phyloP scores from a whole-genome alignment of 2,888 invertebrate species.

The Brachyopa scutellaris region DNA sequence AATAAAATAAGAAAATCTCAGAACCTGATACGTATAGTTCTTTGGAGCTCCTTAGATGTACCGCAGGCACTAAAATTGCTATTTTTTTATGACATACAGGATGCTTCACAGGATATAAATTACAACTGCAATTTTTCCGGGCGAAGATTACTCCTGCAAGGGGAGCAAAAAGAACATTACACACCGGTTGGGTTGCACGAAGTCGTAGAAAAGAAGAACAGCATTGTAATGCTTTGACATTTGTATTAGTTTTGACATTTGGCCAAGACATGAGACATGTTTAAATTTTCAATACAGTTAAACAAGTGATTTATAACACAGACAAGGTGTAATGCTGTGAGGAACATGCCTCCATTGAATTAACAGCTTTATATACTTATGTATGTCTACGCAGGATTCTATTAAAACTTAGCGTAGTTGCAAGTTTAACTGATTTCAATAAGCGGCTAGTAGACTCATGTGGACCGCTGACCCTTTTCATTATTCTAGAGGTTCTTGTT shows the following conservation, averaged over 20 bases:
- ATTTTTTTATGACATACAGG: conserved; percentile 23
- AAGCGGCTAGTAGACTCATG: too few species aligned
- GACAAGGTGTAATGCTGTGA: background rate
- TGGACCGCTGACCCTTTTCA: too few species aligned
- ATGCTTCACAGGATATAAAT: conserved; percentile 26
- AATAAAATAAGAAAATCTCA: conserved; percentile 15
- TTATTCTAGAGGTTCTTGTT: too few species aligned
- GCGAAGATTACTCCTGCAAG: conserved; percentile 13
- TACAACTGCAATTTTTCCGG: conserved; percentile 27
- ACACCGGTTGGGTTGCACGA: conserved; percentile 6
- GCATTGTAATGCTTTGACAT: background rate
- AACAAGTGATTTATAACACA: background rate
- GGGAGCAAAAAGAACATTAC: background rate
- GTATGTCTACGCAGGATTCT: too few species aligned
- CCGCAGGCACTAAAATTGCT: conserved; percentile 16
- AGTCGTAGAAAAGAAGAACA: background rate
- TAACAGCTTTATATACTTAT: too few species aligned
- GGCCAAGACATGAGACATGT: conserved; percentile 13
- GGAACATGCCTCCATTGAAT: too few species aligned
- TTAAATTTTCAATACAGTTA: conserved; percentile 22
- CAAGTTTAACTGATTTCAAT: too few species aligned
- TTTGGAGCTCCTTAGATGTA: background rate
- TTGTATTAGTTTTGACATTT: conserved; percentile 32
- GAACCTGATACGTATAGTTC: background rate
- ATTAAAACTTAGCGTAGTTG: too few species aligned